Base-by-base conservation (phyloP, 2,113 vertebrate species). In the Onychostoma macrolepis region DNA sequence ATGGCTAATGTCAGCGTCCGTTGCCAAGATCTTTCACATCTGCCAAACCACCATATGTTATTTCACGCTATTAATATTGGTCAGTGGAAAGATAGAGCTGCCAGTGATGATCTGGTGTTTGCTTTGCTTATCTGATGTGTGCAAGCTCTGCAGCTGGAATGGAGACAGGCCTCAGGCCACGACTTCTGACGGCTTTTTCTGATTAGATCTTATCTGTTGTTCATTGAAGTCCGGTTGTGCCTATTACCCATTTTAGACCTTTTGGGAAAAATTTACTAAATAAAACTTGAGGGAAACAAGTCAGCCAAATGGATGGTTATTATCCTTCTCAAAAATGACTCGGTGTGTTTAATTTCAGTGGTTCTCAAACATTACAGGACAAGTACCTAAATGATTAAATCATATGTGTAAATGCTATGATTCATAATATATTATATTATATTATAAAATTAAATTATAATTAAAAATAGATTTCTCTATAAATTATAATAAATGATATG, bases 41-140 rank as follows among this genome's bases (percentile, higher is more conserved):
- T 89, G 86, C 87, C 63, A 89, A 91, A 91, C 75, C 88, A 84
- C 89, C 71, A 82, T 43, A 75, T 90, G 90, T 90, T 91, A 92
- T 93, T 92, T 92, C 91, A 69, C 48, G 33, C 81, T 89, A 90
- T 92, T 94, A 93, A 94, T 88, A 88, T 85, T 74, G 87, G 89
- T 84, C 80, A 86, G 84, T 84, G 90, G 91, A 92, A 89, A 90
- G 91, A 93, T 89, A 76, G 45, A 86, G 87, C 69, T 12, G 88
- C 90, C 83, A 83, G 89, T 88, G 90, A 80, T 92, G 91, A 93
- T 93, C 91, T 92, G 65, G 38, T 91, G 90, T 93, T 93, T 93
- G 90, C 88, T 87, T 92, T 90, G 38, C 89, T 92, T 93, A 93
- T 93, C 93, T 92, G 90, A 92, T 91, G 86, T 76, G n/a, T 63